phyloP scores from a whole-genome alignment of 2,113 vertebrate genomes.

The Eulacestoma nigropectus region DNA sequence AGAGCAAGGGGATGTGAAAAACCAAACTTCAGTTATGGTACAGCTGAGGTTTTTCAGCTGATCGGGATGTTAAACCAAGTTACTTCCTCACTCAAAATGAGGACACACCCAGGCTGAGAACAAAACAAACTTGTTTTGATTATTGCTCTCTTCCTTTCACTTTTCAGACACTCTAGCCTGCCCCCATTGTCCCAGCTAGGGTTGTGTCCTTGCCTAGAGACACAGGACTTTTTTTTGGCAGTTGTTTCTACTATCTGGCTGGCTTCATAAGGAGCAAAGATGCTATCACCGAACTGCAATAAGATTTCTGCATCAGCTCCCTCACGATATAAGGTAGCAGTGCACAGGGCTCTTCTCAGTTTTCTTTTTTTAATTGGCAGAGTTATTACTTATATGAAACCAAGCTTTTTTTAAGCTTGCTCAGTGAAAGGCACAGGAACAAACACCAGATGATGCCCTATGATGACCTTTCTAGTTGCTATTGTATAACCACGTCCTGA shows the following conservation, averaged over 20 bases:
- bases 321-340: not conserved
- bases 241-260: not conserved
- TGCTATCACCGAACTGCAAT: not conserved
- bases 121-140: conserved; percentile 59
- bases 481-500: not conserved
- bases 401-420: not conserved
- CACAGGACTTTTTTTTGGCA: conserved; percentile 18
- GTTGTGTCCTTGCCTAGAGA: conserved; percentile 18
- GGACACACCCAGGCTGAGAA: conserved; percentile 39
- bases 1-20: conserved; percentile 34
- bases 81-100: conserved; percentile 15
- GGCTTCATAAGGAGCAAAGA: not conserved
- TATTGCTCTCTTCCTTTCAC: conserved; percentile 20
- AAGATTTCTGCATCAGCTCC: not conserved
- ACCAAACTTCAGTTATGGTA: not conserved
- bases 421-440: not conserved
- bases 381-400: conserved; percentile 14
- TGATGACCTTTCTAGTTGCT: not conserved
- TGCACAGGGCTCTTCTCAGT: not conserved
- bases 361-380: conserved; percentile 19
- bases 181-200: not conserved
- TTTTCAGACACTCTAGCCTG: not conserved
- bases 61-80: not conserved
- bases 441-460: not conserved
- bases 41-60: conserved; percentile 51